These are phyloP conservation scores for Papilio polyxenes DNA, from an alignment of 1,140 invertebrate genomes.

Conservation along the genomic window DNA sequence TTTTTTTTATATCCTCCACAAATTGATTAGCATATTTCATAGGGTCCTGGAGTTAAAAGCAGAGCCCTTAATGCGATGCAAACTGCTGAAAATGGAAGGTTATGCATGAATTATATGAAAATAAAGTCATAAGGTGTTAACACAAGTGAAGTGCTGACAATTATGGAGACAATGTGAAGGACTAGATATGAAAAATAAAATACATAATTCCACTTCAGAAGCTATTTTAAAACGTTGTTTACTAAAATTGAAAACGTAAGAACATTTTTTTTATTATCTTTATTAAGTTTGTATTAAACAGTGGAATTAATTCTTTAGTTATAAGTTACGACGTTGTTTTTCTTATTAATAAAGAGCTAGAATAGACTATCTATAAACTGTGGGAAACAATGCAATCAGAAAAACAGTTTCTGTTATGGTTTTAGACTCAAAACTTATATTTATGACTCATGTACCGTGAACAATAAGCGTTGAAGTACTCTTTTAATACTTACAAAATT, in stretches of 20 bases:
- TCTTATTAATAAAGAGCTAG: neutral
- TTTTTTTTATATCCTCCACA: conserved; percentile 13
- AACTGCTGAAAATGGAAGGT: neutral
- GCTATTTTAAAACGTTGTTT: neutral
- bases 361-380: neutral
- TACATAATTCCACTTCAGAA: neutral
- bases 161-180: neutral
- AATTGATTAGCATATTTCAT: conserved; percentile 7
- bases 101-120: neutral
- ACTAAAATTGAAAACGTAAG: neutral
- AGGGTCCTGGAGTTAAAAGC: neutral
- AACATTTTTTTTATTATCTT: neutral
- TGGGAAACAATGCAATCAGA: neutral
- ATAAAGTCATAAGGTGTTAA: neutral
- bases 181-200: neutral
- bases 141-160: too few species aligned
- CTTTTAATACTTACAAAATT: neutral
- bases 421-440: neutral
- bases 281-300: neutral
- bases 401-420: neutral
- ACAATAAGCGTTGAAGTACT: neutral
- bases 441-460: neutral
- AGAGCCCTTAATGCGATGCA: neutral
- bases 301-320: neutral
- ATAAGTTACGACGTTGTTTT: neutral